Conservation (phyloP, 2,113 vertebrate genomes). For the Sinocyclocheilus maitianheensis region DNA sequence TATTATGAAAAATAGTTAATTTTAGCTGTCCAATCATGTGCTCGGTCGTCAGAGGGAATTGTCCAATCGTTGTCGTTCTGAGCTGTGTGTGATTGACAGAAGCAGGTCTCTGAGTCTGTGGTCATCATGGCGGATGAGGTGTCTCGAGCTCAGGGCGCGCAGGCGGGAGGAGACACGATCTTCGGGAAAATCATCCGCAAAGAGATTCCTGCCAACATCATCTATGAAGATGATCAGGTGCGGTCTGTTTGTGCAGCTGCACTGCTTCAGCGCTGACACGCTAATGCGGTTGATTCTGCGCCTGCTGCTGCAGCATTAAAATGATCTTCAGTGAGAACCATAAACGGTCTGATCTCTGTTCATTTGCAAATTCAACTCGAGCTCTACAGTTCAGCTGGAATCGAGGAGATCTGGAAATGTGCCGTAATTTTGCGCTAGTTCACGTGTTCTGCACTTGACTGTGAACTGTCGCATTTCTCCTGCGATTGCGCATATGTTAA, state of each 20-base stretch:
- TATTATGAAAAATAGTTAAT: not conserved
- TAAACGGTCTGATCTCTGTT: no score
- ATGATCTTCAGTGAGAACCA: not conserved
- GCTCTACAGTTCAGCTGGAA: not conserved
- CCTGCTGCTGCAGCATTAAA: not conserved
- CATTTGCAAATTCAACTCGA: not conserved
- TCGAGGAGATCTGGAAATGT: not conserved
- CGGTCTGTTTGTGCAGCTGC: not conserved
- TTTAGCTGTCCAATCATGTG: not conserved
- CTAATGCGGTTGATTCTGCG: not conserved
- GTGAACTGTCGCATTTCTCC: not conserved
- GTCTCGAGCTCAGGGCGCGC: slow-evolving; percentile 78
- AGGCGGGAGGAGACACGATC: slow-evolving; percentile 86
- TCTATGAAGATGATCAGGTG: slow-evolving; percentile 92
- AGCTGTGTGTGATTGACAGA: not conserved
- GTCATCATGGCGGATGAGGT: slow-evolving; percentile 85
- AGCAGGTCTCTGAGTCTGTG: no score
- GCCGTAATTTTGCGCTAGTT: not conserved
- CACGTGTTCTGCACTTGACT: not conserved
- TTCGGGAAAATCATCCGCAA: slow-evolving; percentile 94
- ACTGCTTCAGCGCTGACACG: not conserved
- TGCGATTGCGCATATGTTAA: not conserved
- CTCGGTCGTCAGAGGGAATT: not conserved
- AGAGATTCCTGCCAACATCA: slow-evolving; percentile 85
- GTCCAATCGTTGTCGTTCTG: not conserved